Base-by-base conservation (phyloP, 1,140 invertebrate genomes). In the honey bee (Apis mellifera) region DNA sequence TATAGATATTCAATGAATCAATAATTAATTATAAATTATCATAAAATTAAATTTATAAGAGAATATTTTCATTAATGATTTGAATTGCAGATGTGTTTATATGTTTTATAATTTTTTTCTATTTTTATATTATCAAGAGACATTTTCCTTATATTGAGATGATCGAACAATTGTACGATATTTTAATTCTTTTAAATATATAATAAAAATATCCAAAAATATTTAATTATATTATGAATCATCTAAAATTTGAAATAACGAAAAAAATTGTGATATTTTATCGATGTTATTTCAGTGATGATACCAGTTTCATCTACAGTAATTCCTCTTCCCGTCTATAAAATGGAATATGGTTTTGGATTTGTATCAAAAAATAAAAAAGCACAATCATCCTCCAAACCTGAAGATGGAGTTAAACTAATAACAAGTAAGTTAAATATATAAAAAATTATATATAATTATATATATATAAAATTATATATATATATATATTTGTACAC, bases 281-380 rank as follows among this genome's bases (percentile, higher is more conserved):
- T 68, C 74, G 69, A 23, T 54, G 13, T 57, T 78, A 23, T 88
- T 90, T 26, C 85, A 96, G 95, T 96, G 86, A 93, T 96, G 84
- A 93, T 96, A 66, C 93, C 95, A 7, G 95, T 96, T 5, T 96
- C 95, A 0, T 96, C 95, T 1, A 96, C 95, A 0, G 95, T 96
- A 2, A 96, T 96, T 76, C 95, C 95, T 21, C 83, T 96, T 19
- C 95, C 95, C 0, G 94, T 95, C 32, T 95, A 96, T 84, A 95
- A 95, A 90, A 94, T 95, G 50, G 91, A 90, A 48, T 93, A 91
- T 60, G 86, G 88, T 42, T 89, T 92, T 32, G 90, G 89, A 12
- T 90, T 93, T 59, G 42, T 88, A 64, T 87, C 90, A 19, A 93
- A 92, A 70, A 90, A 90, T 74, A 93, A 93, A 23, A 93, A 93